Evolutionary conservation across 2,113 vertebrate species (phyloP), one percentile per base, ranked within the genome.

Genomic region (Cyanoliseus patagonus): DNA sequence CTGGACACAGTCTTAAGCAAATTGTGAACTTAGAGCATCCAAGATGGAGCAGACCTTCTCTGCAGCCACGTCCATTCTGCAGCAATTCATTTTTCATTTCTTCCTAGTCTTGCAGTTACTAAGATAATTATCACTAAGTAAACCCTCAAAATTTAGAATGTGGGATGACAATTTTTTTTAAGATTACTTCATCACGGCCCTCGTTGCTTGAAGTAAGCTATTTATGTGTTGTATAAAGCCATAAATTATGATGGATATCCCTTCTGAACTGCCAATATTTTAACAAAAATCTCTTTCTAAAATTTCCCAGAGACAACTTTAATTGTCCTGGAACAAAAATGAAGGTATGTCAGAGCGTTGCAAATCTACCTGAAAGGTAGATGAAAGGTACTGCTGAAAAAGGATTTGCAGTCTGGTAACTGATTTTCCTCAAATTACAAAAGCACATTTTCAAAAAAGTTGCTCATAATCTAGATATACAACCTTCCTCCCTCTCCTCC

Each of bases 91-190:
- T 69, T 92, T 77, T 51, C 35, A 67, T 79, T 92, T 64, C 33
- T 88, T 92, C 69, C 86, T 70, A 76, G 15, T 37, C 22, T 77
- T 84, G 30, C 68, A 88, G 67, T 84, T 92, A 90, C 75, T 95
- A 92, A 94, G 68, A 92, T 42, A 94, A 95, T 83, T 86, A 75
- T 52, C 83, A 74, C 61, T 92, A 91, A 86, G 67, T 81, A 95
- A 86, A 67, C 44, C 22, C 69, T 73, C 62, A 83, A 67, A 83
- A 88, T 88, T 51, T 37, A 61, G 46, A 83, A 76, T 18, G 28
- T 18, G 61, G 20, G 83, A 73, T 22, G 73, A 79, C 5, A 79
- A 83, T 28, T 24, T 20, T 66, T 59, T 70, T 37, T 4, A 83
- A 83, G 46, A 86, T 81, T 68, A 62, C 28, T 51, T 81, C 33